A percentile compares a stretch with the other conserved stretches of the same genome.
Conservation (phyloP, 2,888 invertebrate species). For the Gandaritis pyraliata region DNA sequence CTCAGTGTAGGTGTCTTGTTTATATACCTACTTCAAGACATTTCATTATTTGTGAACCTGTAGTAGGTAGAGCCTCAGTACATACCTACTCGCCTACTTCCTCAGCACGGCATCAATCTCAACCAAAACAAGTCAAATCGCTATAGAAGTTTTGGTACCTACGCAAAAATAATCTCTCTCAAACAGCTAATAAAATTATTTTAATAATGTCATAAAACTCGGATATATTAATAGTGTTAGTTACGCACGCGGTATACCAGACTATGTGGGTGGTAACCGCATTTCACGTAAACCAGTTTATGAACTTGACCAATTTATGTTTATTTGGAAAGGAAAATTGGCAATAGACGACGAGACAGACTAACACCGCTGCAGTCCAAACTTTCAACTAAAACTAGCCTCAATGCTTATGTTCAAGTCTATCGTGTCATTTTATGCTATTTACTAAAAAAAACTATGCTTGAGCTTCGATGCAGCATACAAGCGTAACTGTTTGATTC, state of each 20-base stretch:
- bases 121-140: neutral
- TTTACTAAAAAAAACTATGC: no score
- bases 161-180: neutral
- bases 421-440: no score
- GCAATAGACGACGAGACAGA: neutral
- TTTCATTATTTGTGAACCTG: no score
- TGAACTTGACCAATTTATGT: slow-evolving; percentile 33
- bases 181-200: slow-evolving; percentile 8
- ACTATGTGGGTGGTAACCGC: slow-evolving; percentile 28
- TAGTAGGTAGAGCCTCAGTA: no score
- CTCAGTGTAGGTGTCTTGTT: no score
- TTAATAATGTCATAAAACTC: slow-evolving; percentile 23
- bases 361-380: neutral
- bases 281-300: slow-evolving; percentile 24
- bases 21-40: no score
- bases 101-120: no score
- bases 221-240: slow-evolving; percentile 16
- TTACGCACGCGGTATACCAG: slow-evolving; percentile 22
- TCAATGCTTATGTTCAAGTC: no score
- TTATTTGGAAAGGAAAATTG: slow-evolving; percentile 13
- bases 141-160: neutral
- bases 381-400: no score
- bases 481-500: no score
- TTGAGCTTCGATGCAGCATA: no score
- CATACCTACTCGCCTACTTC: no score